Evolutionary conservation across 2,113 vertebrate genomes (phyloP).

Genomic region (Dromiciops gliroides): DNA sequence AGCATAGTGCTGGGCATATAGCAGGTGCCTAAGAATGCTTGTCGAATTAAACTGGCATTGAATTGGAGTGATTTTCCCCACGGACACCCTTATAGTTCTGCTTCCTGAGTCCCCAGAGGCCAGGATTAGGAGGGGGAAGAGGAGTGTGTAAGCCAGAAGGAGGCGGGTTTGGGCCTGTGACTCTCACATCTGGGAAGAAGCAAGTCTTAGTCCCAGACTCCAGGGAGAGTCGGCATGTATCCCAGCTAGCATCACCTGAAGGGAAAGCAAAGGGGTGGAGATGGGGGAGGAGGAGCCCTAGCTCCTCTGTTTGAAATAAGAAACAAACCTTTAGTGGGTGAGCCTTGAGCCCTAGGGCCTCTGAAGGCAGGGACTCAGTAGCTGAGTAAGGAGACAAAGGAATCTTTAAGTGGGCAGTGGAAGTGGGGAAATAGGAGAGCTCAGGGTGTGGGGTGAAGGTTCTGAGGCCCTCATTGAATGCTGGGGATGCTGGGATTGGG

Average conservation of each 20-base stretch:
- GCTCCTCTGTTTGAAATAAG: constrained; percentile 17
- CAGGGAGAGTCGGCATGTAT: neutral
- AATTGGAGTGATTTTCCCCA: neutral
- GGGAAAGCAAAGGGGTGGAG: neutral
- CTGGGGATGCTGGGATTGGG: neutral
- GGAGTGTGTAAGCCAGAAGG: neutral
- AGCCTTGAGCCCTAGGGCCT: neutral
- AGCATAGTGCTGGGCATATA: neutral
- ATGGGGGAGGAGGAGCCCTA: neutral
- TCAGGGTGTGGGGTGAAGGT: neutral
- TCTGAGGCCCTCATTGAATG: neutral
- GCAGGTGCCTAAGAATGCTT: neutral
- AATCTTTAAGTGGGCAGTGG: neutral
- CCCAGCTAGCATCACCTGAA: neutral
- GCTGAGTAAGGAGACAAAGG: constrained; percentile 17
- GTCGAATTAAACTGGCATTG: neutral
- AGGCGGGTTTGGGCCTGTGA: neutral
- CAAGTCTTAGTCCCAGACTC: neutral
- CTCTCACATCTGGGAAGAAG: neutral
- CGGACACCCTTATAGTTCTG: neutral
- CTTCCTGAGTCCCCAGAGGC: neutral
- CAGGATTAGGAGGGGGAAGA: neutral
- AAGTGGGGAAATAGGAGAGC: neutral
- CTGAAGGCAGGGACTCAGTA: neutral
- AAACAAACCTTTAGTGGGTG: constrained; percentile 51